Evolutionary conservation across 2,797 vertebrate genomes (phyloP).

Genomic region (Capromys pilorides): DNA sequence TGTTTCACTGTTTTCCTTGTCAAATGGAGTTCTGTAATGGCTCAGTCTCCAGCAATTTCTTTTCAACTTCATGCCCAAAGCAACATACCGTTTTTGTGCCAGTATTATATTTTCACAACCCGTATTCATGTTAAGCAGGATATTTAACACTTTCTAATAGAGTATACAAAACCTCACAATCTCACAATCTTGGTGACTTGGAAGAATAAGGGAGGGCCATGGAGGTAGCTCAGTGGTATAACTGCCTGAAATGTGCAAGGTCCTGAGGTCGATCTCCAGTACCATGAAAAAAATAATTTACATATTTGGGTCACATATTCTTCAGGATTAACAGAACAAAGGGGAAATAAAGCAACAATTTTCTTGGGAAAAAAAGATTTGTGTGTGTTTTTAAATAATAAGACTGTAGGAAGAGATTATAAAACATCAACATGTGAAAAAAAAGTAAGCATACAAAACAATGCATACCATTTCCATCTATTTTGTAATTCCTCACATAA

Average conservation of each 20-base stretch:
- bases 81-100: neutral
- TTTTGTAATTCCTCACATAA: neutral
- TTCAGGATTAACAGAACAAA: neutral
- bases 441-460: neutral
- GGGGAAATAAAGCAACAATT: neutral
- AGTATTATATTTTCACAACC: neutral
- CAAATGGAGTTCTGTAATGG: neutral
- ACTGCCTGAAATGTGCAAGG: no score
- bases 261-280: no score
- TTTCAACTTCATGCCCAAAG: neutral
- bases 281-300: neutral
- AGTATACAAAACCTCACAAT: neutral
- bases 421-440: neutral
- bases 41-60: neutral
- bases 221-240: no score
- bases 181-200: neutral
- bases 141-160: neutral
- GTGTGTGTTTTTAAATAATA: neutral
- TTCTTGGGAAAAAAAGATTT: neutral
- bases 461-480: neutral
- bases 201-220: neutral
- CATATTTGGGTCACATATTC: neutral
- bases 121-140: neutral
- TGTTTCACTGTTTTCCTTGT: neutral
- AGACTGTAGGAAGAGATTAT: neutral